A percentile compares a stretch with the other conserved stretches of the same genome.
Evolutionary conservation across 1,140 invertebrate genomes (phyloP).

Genomic region (Orius laevigatus): DNA sequence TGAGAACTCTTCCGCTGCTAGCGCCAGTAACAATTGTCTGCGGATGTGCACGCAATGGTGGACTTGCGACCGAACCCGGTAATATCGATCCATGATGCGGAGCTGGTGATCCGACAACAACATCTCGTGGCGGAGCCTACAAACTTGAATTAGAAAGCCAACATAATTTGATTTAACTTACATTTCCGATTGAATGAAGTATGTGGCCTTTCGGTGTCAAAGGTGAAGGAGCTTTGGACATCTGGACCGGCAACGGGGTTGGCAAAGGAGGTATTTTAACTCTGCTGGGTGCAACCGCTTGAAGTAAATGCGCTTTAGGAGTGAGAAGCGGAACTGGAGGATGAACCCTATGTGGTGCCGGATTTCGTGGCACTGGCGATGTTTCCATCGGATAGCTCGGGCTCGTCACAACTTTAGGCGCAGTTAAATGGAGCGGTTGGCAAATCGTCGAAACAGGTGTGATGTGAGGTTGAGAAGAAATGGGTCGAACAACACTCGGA

Average conservation of each 20-base stretch:
- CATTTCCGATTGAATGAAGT: slow-evolving; percentile 19
- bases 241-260: slow-evolving; percentile 2
- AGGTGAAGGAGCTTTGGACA: slow-evolving; percentile 18
- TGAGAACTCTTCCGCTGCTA: slow-evolving; percentile 24
- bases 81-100: slow-evolving; percentile 25
- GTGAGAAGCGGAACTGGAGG: slow-evolving; percentile 21
- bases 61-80: slow-evolving; percentile 35
- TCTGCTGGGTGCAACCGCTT: slow-evolving; percentile 26
- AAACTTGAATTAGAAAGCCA: neutral
- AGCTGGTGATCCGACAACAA: slow-evolving; percentile 16
- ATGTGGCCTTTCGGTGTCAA: slow-evolving; percentile 22
- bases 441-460: slow-evolving; percentile 3
- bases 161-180: slow-evolving; percentile 15
- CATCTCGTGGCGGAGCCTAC: slow-evolving; percentile 15
- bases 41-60: slow-evolving; percentile 34
- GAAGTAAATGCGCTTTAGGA: slow-evolving; percentile 31
- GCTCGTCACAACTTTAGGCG: neutral
- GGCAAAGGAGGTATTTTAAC: slow-evolving; percentile 10
- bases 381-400: too few relatives aligned
- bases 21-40: slow-evolving; percentile 31
- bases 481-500: slow-evolving; percentile 13
- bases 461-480: slow-evolving; percentile 2
- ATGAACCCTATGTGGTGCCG: neutral
- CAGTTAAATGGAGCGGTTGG: neutral
- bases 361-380: slow-evolving; percentile 5